Base-by-base conservation (phyloP, 2,888 invertebrate genomes). In the Spilarctia lutea region DNA sequence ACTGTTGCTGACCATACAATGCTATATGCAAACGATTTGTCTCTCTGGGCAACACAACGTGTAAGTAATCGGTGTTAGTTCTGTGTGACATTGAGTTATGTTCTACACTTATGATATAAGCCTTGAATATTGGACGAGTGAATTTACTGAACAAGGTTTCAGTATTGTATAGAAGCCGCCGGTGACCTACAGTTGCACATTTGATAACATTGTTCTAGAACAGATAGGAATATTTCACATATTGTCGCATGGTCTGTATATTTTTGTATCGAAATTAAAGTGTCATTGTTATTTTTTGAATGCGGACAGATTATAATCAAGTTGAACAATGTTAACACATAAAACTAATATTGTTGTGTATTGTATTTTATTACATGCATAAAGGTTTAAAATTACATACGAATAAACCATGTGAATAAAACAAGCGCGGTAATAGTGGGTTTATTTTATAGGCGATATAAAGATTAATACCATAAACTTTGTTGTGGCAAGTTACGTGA, bases 81-180 rank as follows among this genome's bases (percentile, higher is more conserved):
- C 71, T 65, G 73, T 67, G 82, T 87, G 92, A 88, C 92, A 93
- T 93, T 93, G 93, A 90, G 83, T 78, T 82, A 83, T 81, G 88
- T 90, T 88, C 87, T 86, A n/a, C 84, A 89, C 87, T 89, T 85
- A 79, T 71, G 74, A 85, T 80, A 80, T 77, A 82, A 89, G 85
- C 92, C 93, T 93, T 92, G 92, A 87, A 79, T 82, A 79, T 75
- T 76, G 86, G 85, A 88, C 88, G 85, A 86, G 83, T 87, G 88
- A 79, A 81, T 84, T 83, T 84, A 76, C 75, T 81, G 84, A 89
- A 86, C 88, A 87, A 88, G 87, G 85, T 87, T 85, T 85, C 75
- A 73, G 81, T 83, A 88, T 88, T 90, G 85, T 90, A 85, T 79
- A 39, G 77, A 70, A 71, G 81, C 73, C 77, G 78, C 79, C 74